Evolutionary conservation across 2,888 invertebrate species (phyloP), one percentile per base, ranked within the genome.

Genomic region (Megaustenia siamemsis): DNA sequence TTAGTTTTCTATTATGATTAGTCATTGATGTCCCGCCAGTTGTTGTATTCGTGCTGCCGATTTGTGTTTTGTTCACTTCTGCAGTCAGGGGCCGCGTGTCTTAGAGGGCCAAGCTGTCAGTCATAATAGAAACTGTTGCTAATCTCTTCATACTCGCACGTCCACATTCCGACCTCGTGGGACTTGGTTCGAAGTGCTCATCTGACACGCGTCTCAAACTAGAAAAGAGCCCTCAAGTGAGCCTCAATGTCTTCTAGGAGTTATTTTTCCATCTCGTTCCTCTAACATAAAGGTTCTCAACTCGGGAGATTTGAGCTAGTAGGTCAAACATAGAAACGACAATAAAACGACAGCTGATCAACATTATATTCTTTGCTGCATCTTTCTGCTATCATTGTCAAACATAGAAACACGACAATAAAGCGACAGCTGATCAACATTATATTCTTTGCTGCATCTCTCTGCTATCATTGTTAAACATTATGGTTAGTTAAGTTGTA

Each of bases 1-100:
- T 71, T 63, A 81, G 71, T 71, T 69, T 53, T 71, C 81, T 49
- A 71, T 81, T 81, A 53, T 81, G 40, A 56, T 81, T 38, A 81
- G 81, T 81, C 24, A 81, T 81, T 81, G 81, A 81, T 81, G 71
- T 71, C 71, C 63, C 43, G 60, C 28, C n/a, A 63, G 40, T 28
- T 71, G 43, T 71, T 71, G 71, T 71, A 12, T 71, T 71, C 71
- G 28, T 68, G 69, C 69, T 24, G 35, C 1, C 35, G 69, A 43
- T 1, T 69, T 69, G 21, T 71, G 38, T 71, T 71, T 71, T 43
- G 21, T 8, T 43, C 43, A 24, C 71, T n/a, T 5, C 45, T 10
- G 43, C 43, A 71, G 2, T 45, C 71, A 43, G 12, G n/a, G n/a
- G 71, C 40, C 21, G 71, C 40, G 45, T 43, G 45, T 12, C 15